Conservation (phyloP, 2,797 vertebrate species). For the Gorsachius magnificus region DNA sequence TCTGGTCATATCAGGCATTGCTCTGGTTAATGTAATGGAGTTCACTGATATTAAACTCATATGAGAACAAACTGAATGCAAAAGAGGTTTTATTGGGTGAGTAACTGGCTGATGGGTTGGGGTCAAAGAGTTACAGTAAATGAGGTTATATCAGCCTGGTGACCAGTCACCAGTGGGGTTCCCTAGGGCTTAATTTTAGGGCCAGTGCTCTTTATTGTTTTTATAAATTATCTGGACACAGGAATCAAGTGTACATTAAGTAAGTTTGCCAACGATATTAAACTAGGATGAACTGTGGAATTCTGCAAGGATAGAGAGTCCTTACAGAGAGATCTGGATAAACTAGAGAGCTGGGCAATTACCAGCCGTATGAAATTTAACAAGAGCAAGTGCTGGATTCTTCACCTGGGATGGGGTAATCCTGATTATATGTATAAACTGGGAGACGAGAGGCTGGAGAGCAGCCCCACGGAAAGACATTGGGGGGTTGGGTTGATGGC, state of each 20-base stretch:
- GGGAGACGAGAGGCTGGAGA: too few relatives aligned
- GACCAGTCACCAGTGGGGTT: not conserved
- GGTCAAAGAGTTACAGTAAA: not conserved
- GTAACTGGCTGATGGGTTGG: not conserved
- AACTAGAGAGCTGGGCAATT: not conserved
- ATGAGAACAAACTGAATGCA: not conserved
- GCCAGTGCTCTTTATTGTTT: not conserved
- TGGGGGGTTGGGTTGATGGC: too few relatives aligned
- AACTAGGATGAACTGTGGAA: not conserved
- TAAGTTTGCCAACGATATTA: not conserved
- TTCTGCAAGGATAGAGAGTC: not conserved
- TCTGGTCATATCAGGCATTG: not conserved
- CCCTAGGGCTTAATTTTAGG: not conserved
- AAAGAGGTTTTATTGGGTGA: not conserved
- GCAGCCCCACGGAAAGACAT: too few relatives aligned
- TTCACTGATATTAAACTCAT: not conserved
- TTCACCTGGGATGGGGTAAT: not conserved
- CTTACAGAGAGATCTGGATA: not conserved
- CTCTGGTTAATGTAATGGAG: not conserved
- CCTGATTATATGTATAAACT: too few relatives aligned
- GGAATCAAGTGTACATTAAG: not conserved
- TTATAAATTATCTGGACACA: not conserved
- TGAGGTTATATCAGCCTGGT: not conserved
- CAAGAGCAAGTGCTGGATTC: not conserved
- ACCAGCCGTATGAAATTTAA: not conserved